Evolutionary conservation across 2,113 vertebrate species (phyloP).

Genomic region (Octodon degus): DNA sequence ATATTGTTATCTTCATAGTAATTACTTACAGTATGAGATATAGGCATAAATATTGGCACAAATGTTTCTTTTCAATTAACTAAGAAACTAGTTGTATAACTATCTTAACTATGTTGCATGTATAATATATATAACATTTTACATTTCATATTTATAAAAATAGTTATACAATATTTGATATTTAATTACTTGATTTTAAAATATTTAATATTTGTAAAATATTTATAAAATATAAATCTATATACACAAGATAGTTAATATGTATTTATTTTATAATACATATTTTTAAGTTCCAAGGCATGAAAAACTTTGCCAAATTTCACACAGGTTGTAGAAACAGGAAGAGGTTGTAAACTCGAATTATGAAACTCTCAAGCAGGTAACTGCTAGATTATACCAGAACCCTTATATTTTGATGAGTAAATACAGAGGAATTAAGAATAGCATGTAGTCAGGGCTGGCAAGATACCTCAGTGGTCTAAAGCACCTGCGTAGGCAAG

Average conservation of each 20-base stretch:
- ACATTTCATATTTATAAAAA: too few species aligned
- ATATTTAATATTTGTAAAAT: too few species aligned
- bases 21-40: neutral
- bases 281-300: neutral
- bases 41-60: neutral
- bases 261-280: neutral
- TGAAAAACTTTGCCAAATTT: slow-evolving; percentile 9
- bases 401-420: neutral
- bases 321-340: neutral
- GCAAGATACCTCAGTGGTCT: too few species aligned
- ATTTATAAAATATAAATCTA: too few species aligned
- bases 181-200: too few species aligned
- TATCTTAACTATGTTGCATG: neutral
- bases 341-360: neutral
- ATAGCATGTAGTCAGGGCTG: neutral
- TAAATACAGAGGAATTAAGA: neutral
- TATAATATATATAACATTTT: neutral
- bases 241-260: too few species aligned
- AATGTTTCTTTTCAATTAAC: neutral
- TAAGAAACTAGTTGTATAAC: neutral
- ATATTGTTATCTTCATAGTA: neutral
- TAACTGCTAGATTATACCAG: neutral
- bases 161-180: too few species aligned
- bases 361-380: slow-evolving; percentile 2
- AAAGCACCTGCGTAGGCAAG: too few species aligned